These are phyloP conservation scores for Tanypteryx hageni DNA, from an alignment of 2,888 invertebrate species.

Conservation along the genomic window DNA sequence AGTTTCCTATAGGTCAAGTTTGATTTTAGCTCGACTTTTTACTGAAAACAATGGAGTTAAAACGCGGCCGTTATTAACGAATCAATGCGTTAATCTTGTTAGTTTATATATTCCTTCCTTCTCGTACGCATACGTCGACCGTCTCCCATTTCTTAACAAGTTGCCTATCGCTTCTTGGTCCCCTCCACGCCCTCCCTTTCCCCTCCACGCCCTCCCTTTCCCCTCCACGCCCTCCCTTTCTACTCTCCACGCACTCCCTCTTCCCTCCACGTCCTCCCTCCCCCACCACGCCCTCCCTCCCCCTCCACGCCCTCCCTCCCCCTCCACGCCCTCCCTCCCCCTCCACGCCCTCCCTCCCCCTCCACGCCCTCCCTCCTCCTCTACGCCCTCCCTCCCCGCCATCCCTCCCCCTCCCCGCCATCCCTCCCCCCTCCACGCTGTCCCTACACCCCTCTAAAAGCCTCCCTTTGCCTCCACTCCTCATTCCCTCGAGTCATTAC, in stretches of 20 bases:
- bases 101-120: neutral
- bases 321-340: slow-evolving; percentile 71
- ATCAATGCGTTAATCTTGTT: too few species aligned
- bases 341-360: slow-evolving; percentile 67
- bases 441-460: slow-evolving; percentile 71
- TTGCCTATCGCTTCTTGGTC: neutral
- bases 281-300: slow-evolving; percentile 72
- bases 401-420: slow-evolving; percentile 66
- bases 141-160: neutral
- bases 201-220: slow-evolving; percentile 71
- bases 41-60: too few species aligned
- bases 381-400: slow-evolving; percentile 68
- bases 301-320: neutral
- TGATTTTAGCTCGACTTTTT: too few species aligned
- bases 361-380: neutral
- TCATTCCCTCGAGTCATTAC: slow-evolving; percentile 70
- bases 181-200: neutral
- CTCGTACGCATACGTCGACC: neutral
- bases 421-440: neutral
- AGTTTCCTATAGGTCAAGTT: too few species aligned
- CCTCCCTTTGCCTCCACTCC: neutral
- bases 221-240: too few species aligned
- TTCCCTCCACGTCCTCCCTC: slow-evolving; percentile 68
- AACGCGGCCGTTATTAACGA: too few species aligned
- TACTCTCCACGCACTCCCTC: neutral